These are phyloP conservation scores for Neolamprologus variostigma DNA, from an alignment of 2,113 vertebrate species.

Conservation along the genomic window DNA sequence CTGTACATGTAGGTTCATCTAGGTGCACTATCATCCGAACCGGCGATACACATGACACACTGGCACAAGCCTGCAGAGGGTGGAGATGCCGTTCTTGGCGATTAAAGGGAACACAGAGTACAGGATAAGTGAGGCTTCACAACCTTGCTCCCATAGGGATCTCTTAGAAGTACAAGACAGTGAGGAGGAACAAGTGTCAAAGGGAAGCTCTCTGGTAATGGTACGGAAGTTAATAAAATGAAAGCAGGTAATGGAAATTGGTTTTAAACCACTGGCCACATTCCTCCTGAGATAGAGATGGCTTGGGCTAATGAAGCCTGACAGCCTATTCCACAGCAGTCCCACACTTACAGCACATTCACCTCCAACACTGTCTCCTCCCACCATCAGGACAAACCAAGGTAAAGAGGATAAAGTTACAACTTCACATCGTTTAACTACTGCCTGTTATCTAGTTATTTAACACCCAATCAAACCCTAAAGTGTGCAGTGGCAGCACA, in stretches of 20 bases:
- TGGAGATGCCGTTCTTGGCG: not conserved
- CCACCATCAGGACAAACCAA: conserved; percentile 24
- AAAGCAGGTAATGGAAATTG: conserved; percentile 73
- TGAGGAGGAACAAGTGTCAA: conserved; percentile 53
- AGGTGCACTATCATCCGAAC: not conserved
- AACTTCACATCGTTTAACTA: conserved; percentile 67
- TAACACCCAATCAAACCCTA: conserved; percentile 67
- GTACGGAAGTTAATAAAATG: conserved; percentile 71
- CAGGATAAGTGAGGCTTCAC: conserved; percentile 31
- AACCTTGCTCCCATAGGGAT: conserved; percentile 30
- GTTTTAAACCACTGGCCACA: conserved; percentile 75
- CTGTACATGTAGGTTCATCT: not conserved
- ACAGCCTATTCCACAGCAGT: conserved; percentile 68
- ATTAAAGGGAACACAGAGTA: conserved; percentile 44
- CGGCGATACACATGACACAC: not conserved
- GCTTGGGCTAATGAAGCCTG: conserved; percentile 72
- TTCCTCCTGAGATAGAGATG: conserved; percentile 68
- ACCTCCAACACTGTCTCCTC: conserved; percentile 46
- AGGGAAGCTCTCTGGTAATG: conserved; percentile 65
- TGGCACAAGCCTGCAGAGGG: not conserved
- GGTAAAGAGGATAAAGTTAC: conserved; percentile 52
- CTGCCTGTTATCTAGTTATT: conserved; percentile 70
- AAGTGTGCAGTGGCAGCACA: conserved; percentile 34
- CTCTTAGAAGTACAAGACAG: conserved; percentile 53
- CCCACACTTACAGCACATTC: conserved; percentile 63